phyloP scores from a whole-genome alignment of 2,888 invertebrate species.

The Drosophila mercatorum region DNA sequence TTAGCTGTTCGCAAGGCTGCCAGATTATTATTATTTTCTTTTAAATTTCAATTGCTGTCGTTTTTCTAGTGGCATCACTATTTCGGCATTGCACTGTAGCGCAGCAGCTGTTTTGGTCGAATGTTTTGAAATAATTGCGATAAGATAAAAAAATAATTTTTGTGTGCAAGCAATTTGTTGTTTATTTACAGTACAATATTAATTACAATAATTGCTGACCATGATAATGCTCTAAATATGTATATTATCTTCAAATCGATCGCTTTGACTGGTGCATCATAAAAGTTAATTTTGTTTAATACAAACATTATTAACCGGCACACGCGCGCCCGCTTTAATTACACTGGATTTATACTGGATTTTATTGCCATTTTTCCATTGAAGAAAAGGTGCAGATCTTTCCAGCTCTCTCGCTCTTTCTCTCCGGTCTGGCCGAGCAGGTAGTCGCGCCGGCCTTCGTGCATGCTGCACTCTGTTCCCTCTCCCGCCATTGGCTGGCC shows the following conservation, averaged over 20 bases:
- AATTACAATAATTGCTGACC: conserved; percentile 27
- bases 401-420: conserved; percentile 8
- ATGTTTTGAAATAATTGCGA: conserved; percentile 33
- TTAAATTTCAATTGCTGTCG: background rate
- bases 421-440: conserved; percentile 16
- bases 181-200: conserved; percentile 8
- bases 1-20: background rate
- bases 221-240: background rate
- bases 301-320: conserved; percentile 33
- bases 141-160: conserved; percentile 34
- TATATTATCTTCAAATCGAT: background rate
- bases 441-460: conserved; percentile 13
- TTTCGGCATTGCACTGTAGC: conserved; percentile 35
- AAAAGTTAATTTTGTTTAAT: conserved; percentile 23
- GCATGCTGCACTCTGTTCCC: conserved; percentile 35
- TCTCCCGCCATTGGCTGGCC: conserved; percentile 8
- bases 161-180: conserved; percentile 6
- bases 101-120: conserved; percentile 60
- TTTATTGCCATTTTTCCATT: conserved; percentile 54
- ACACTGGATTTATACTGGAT: conserved; percentile 28
- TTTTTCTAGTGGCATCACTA: conserved; percentile 7
- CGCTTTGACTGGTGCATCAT: conserved; percentile 2
- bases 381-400: conserved; percentile 39
- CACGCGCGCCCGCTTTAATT: conserved; percentile 51
- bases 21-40: background rate